Base-by-base conservation (phyloP, 2,888 invertebrate species). In the Mesoligia furuncula region DNA sequence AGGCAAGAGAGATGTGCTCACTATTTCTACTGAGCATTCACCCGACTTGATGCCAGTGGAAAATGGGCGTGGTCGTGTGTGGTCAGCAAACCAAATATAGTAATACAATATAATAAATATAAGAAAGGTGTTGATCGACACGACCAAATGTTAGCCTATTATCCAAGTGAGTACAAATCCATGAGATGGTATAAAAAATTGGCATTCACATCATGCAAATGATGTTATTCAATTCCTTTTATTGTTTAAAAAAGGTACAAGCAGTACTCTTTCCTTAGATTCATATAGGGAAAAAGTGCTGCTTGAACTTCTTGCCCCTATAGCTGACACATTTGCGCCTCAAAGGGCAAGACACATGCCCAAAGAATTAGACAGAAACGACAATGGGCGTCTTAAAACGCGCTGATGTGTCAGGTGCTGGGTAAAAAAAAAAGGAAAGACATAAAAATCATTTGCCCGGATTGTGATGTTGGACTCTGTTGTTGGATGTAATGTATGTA, bases 71-170 rank as follows among this genome's bases (percentile, higher is more conserved):
- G 51, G 69, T 69, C 61, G 75, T 75, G n/a, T n/a, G 62, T 75
- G 9, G 69, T 69, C 27, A 65, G 45, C 36, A 86, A 88, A 68
- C 87, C 86, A 13, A 48, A 66, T 31, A 79, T 85, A 2, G 72
- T 87, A 3, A 13, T 86, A 20, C 24, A 87, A 59, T 88, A 87
- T 39, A 85, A 87, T 69, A 84, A 83, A 65, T 84, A 74, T 39
- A 88, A 87, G 84, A 80, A 82, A 48, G 88, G 85, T 13, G 59
- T 85, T 13, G 85, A 88, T 78, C 71, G 80, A 27, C 86, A 88
- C 69, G 88, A 89, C 74, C 85, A 87, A 74, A 87, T 89, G 82
- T 48, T 87, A 54, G 64, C 86, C 0, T 89, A 88, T 48, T 89
- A 89, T 66, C 83, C 86, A 4, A 78, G 80, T 42, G 76, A 54